Evolutionary conservation across 2,113 vertebrate species (phyloP).

Genomic region (Callaeas wilsoni): DNA sequence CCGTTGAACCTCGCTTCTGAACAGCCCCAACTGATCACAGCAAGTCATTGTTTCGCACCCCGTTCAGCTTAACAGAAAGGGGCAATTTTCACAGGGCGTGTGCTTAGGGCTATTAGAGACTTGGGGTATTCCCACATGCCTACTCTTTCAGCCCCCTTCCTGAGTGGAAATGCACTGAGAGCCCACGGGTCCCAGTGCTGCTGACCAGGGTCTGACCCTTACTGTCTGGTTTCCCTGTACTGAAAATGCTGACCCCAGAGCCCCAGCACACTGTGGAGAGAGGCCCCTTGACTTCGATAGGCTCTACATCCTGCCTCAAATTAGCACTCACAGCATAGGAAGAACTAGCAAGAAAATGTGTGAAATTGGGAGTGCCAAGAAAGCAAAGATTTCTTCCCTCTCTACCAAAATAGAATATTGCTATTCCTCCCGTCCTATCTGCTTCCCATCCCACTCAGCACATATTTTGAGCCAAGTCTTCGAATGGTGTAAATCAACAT

Average conservation of each 20-base stretch:
- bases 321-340: conserved; percentile 37
- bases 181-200: rapidly evolving
- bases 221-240: not conserved
- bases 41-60: rapidly evolving
- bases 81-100: not conserved
- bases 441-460: conserved; percentile 51
- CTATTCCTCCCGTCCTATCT: conserved; percentile 40
- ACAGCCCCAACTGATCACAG: not conserved
- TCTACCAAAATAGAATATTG: conserved; percentile 58
- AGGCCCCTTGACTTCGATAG: conserved; percentile 19
- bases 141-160: not conserved
- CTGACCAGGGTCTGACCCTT: not conserved
- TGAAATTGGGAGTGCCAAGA: conserved; percentile 43
- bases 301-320: conserved; percentile 28
- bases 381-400: conserved; percentile 50
- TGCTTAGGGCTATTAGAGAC: not conserved
- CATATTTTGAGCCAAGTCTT: conserved; percentile 54
- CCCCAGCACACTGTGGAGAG: not conserved
- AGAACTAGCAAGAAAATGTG: conserved; percentile 46
- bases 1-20: not conserved
- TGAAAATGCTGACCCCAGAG: not conserved
- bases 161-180: not conserved
- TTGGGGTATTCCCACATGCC: not conserved
- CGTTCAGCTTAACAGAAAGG: not conserved
- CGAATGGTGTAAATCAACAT: conserved; percentile 47